Conservation (phyloP, 1,140 invertebrate species). For the Delia radicum region DNA sequence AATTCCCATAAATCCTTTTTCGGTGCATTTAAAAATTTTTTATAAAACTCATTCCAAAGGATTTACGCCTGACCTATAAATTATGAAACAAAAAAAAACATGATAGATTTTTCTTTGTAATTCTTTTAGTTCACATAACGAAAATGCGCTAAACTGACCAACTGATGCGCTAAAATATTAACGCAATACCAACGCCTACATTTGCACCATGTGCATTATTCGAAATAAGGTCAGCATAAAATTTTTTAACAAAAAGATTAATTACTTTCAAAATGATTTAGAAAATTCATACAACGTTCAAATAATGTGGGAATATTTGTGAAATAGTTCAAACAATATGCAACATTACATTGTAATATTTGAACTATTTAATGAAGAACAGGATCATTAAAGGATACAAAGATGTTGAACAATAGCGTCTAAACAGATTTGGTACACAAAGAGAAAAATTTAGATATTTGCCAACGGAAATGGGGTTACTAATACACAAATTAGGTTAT, state of each 20-base stretch:
- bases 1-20: conserved; percentile 1
- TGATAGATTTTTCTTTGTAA: no score
- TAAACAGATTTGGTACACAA: neutral
- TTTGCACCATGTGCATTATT: no score
- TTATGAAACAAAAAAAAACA: neutral
- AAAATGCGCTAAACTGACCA: neutral
- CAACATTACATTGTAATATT: no score
- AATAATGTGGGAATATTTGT: neutral
- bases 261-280: no score
- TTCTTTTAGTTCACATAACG: neutral
- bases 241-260: neutral
- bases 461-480: no score
- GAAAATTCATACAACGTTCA: neutral
- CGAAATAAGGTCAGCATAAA: neutral
- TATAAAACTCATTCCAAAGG: neutral
- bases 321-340: neutral
- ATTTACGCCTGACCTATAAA: conserved; percentile 10
- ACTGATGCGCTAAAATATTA: conserved; percentile 7
- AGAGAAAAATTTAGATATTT: no score
- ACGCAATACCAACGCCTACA: neutral
- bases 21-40: no score
- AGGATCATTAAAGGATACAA: conserved; percentile 1
- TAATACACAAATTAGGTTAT: no score
- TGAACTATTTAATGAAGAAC: no score
- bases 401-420: neutral